Percentiles rank a stretch among this genome's conserved stretches.
These are phyloP conservation scores for Neoascia interrupta DNA, from an alignment of 2,888 invertebrate species.

Conservation along the genomic window DNA sequence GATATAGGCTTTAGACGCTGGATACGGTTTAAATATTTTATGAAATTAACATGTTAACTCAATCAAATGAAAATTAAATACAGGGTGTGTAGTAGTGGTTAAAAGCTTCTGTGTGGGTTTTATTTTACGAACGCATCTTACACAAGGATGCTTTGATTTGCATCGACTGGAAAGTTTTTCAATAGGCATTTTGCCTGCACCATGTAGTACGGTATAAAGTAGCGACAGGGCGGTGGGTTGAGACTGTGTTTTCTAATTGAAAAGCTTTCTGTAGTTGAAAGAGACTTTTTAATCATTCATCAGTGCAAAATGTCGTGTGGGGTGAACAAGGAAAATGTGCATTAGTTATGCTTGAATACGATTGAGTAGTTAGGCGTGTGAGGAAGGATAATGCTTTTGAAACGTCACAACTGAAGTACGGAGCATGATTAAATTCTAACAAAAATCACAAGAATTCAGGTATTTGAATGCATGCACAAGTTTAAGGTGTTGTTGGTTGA, in stretches of 20 bases:
- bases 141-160: conserved; percentile 16
- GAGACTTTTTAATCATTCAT: conserved; percentile 40
- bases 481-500: no score
- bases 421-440: no score
- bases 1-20: conserved; percentile 28
- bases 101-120: no score
- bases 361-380: no score
- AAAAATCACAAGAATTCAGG: no score
- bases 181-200: no score
- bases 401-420: no score
- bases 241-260: conserved; percentile 27
- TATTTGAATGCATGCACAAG: no score
- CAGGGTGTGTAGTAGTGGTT: not conserved
- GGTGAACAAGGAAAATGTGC: not conserved
- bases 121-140: not conserved
- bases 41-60: conserved; percentile 51
- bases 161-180: conserved; percentile 35
- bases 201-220: no score
- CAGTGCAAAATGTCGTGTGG: not conserved
- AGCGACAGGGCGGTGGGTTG: not conserved
- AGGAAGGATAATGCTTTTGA: no score
- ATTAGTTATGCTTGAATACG: conserved; percentile 25
- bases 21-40: conserved; percentile 46
- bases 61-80: conserved; percentile 14
- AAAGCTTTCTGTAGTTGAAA: conserved; percentile 4